Percentiles rank a stretch among this genome's conserved stretches.
phyloP scores from a whole-genome alignment of 1,140 invertebrate genomes.

The Hestina assimilis region DNA sequence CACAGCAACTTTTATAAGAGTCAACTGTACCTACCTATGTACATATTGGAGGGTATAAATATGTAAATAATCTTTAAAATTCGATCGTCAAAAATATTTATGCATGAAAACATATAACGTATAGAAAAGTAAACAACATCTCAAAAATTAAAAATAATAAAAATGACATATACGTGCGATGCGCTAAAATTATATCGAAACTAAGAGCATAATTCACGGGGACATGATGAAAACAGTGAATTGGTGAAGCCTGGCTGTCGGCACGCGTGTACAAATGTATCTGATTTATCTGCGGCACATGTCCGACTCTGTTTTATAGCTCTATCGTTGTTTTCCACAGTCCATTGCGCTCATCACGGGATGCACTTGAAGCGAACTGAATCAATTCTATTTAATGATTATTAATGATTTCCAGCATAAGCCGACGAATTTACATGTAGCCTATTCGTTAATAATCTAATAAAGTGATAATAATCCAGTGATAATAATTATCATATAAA shows the following conservation, averaged over 20 bases:
- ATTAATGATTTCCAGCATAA: slow-evolving; percentile 8
- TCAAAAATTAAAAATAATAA: neutral
- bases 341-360: slow-evolving; percentile 39
- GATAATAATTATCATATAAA: too few species aligned
- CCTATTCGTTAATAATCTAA: too few species aligned
- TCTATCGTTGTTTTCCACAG: slow-evolving; percentile 41
- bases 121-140: neutral
- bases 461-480: too few species aligned
- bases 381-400: slow-evolving; percentile 28
- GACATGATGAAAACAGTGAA: slow-evolving; percentile 56
- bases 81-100: too few species aligned
- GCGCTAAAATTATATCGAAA: slow-evolving; percentile 19
- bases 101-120: too few species aligned
- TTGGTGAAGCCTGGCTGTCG: slow-evolving; percentile 39
- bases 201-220: slow-evolving; percentile 26
- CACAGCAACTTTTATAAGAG: too few species aligned
- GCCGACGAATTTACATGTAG: too few species aligned
- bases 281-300: slow-evolving; percentile 57
- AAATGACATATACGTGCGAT: slow-evolving; percentile 1
- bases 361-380: slow-evolving; percentile 24
- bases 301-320: slow-evolving; percentile 58
- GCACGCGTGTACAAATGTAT: slow-evolving; percentile 50
- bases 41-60: too few species aligned
- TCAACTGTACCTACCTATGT: too few species aligned
- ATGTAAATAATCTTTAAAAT: too few species aligned